Conservation (phyloP, 1,140 invertebrate species). For the Drosophila pseudoobscura region DNA sequence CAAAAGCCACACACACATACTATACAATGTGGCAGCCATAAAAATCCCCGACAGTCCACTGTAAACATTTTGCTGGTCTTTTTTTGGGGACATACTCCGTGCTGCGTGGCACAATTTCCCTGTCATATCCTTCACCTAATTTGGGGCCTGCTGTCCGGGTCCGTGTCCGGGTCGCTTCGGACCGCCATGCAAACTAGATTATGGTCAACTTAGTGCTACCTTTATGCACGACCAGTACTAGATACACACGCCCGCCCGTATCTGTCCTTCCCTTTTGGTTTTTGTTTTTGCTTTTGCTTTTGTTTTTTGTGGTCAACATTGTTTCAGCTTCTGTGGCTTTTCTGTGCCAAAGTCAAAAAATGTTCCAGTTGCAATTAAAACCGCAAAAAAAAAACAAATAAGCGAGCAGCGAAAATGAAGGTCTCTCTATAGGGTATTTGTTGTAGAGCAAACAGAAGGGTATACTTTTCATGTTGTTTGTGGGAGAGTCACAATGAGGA, state of each 20-base stretch:
- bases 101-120: conserved; percentile 8
- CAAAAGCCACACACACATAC: no score
- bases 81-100: neutral
- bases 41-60: conserved; percentile 28
- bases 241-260: no score
- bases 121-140: conserved; percentile 74
- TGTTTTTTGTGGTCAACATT: conserved; percentile 41
- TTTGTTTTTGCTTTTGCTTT: conserved; percentile 3
- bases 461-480: no score
- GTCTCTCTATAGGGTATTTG: no score
- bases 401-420: no score
- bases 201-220: conserved; percentile 61
- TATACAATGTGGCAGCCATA: conserved; percentile 5
- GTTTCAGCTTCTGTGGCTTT: conserved; percentile 34
- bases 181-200: conserved; percentile 57
- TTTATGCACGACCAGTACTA: no score
- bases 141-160: conserved; percentile 25
- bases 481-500: no score
- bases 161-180: no score
- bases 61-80: conserved; percentile 31
- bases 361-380: conserved; percentile 63
- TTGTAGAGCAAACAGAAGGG: no score
- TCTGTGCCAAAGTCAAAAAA: conserved; percentile 25
- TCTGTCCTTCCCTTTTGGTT: conserved; percentile 18
- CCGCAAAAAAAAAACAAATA: conserved; percentile 11